Conservation (phyloP, 2,888 invertebrate species). For the Siphlonurus alternatus region DNA sequence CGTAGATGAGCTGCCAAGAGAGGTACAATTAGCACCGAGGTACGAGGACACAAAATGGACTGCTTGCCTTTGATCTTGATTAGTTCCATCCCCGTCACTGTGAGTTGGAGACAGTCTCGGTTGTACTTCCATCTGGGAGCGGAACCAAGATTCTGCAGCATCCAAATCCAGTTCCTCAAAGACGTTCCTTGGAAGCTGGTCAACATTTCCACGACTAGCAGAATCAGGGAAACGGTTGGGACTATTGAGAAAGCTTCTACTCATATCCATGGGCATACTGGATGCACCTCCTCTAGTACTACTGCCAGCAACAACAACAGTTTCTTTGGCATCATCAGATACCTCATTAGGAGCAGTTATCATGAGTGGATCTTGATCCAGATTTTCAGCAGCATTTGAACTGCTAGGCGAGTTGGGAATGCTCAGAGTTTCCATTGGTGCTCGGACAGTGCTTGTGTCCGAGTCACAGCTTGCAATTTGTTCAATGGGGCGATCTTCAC, state of each 20-base stretch:
- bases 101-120: neutral
- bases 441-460: neutral
- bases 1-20: neutral
- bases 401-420: neutral
- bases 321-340: neutral
- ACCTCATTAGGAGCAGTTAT: too few relatives aligned
- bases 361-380: neutral
- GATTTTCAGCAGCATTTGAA: neutral
- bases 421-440: neutral
- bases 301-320: neutral
- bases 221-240: neutral
- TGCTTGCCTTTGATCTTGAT: neutral
- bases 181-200: too few relatives aligned
- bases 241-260: neutral
- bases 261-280: neutral
- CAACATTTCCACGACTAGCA: neutral
- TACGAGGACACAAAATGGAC: too few relatives aligned
- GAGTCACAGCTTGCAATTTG: neutral
- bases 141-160: constrained; percentile 10
- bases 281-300: neutral
- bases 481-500: neutral
- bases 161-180: constrained; percentile 9
- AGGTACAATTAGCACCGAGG: neutral
- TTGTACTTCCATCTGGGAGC: constrained; percentile 8
- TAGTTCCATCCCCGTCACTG: neutral